phyloP scores from a whole-genome alignment of 1,140 invertebrate species.

The Cryptotermes secundus region DNA sequence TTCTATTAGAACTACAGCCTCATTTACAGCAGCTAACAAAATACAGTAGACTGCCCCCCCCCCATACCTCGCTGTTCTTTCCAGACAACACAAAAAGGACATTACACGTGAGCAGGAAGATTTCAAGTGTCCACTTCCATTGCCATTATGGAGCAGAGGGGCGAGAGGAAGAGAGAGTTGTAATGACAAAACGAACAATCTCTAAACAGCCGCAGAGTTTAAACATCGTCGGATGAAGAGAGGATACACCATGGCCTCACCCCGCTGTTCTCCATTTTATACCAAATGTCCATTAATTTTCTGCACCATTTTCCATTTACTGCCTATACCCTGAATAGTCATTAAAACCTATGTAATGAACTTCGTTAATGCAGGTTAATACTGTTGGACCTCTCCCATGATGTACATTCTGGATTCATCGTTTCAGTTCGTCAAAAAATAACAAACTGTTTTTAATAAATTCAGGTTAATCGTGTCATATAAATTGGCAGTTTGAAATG shows the following conservation, averaged over 20 bases:
- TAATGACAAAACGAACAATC: background rate
- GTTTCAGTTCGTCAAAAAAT: background rate
- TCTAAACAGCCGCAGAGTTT: conserved; percentile 7
- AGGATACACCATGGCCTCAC: background rate
- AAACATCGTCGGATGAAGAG: conserved; percentile 2
- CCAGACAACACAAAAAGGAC: background rate
- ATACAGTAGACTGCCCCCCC: background rate
- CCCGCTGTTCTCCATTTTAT: background rate
- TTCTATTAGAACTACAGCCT: background rate
- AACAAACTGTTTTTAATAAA: background rate
- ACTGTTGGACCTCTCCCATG: background rate
- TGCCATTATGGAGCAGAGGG: background rate
- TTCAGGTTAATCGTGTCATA: too few relatives aligned
- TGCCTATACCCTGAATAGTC: background rate
- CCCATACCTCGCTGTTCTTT: background rate
- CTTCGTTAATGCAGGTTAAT: background rate
- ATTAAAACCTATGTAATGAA: background rate
- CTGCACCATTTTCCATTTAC: conserved; percentile 15
- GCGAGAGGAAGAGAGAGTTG: background rate
- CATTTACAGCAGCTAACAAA: conserved; percentile 7
- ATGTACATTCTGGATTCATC: background rate
- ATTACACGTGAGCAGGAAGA: conserved; percentile 11
- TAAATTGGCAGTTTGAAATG: too few relatives aligned
- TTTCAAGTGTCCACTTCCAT: background rate
- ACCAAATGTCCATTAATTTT: conserved; percentile 14